Evolutionary conservation across 2,797 vertebrate genomes (phyloP).

Genomic region (Sternotherus odoratus): DNA sequence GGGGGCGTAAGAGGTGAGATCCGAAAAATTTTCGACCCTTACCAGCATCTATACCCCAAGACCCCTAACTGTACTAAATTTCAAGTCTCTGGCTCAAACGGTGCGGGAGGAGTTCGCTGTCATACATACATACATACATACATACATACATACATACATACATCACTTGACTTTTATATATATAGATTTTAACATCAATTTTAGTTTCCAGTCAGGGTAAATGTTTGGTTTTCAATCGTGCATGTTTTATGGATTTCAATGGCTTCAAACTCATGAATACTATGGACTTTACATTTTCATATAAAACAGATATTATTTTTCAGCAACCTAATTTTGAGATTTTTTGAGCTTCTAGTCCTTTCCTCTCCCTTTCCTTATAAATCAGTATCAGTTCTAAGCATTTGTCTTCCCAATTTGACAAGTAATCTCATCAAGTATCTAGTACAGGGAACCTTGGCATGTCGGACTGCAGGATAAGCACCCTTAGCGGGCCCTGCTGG

Average conservation of each 20-base stretch:
- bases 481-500: too few relatives aligned
- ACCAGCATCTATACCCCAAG: too few relatives aligned
- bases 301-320: rapidly evolving
- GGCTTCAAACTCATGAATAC: not conserved
- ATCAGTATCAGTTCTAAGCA: not conserved
- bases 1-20: too few relatives aligned
- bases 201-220: not conserved
- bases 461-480: too few relatives aligned
- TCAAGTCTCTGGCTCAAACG: too few relatives aligned
- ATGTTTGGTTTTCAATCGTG: not conserved
- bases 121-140: too few relatives aligned
- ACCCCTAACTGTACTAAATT: too few relatives aligned
- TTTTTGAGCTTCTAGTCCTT: not conserved
- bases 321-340: not conserved
- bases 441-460: too few relatives aligned
- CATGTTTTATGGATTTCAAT: not conserved
- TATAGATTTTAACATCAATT: not conserved
- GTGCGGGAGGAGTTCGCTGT: too few relatives aligned
- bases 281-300: not conserved
- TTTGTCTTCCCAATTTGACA: not conserved
- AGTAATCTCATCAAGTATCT: not conserved
- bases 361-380: not conserved
- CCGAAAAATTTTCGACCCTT: too few relatives aligned
- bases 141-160: too few relatives aligned
- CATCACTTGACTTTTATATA: too few relatives aligned